A percentile compares a stretch with the other conserved stretches of the same genome.
Conservation (phyloP, 2,113 vertebrate genomes). For the Hucho hucho region DNA sequence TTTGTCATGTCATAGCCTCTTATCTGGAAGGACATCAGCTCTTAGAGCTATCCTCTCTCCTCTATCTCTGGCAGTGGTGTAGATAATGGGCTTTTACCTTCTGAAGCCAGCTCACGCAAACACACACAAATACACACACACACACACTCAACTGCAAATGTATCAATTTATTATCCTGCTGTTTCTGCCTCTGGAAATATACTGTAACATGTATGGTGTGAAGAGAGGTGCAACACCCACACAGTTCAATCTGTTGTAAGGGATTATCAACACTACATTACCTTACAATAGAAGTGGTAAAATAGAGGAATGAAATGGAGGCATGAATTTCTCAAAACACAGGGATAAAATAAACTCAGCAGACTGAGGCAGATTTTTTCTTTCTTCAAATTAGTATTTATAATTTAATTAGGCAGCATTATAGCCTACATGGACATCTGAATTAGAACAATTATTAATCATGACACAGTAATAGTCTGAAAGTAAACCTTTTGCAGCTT, state of each 20-base stretch:
- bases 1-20: not conserved
- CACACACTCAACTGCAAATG: not conserved
- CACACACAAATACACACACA: not conserved
- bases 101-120: not conserved
- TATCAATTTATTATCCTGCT: not conserved
- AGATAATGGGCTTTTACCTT: not conserved
- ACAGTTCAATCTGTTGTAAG: not conserved
- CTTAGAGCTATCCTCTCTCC: conserved; percentile 4
- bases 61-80: not conserved
- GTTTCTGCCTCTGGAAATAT: not conserved
- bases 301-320: no score
- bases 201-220: not conserved
- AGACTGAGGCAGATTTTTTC: no score
- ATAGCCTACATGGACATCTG: no score
- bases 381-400: no score
- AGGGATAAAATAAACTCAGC: not conserved
- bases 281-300: no score
- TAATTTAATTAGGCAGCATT: no score
- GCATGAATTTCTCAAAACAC: no score
- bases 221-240: not conserved
- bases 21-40: conserved; percentile 12
- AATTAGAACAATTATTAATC: no score
- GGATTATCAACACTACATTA: no score
- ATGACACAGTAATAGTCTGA: not conserved
- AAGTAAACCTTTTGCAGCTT: not conserved